Conservation (phyloP, 2,797 vertebrate species). For the Trichosurus vulpecula region DNA sequence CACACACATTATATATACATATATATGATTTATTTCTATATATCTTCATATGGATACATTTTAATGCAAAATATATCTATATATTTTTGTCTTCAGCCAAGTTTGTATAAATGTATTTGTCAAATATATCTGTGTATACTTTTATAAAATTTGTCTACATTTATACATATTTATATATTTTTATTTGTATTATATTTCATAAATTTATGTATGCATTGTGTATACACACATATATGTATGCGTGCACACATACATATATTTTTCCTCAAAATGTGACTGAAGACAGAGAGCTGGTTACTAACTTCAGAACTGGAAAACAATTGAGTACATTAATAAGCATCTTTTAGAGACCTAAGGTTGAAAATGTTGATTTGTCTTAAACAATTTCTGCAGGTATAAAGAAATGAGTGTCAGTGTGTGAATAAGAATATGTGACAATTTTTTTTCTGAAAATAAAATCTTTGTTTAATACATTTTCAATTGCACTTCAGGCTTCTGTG, state of each 20-base stretch:
- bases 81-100: not conserved
- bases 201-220: not conserved
- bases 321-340: not conserved
- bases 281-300: not conserved
- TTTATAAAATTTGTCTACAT: too few species aligned
- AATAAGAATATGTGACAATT: not conserved
- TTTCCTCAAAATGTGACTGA: not conserved
- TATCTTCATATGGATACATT: not conserved
- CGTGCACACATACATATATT: not conserved
- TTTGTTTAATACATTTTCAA: not conserved
- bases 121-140: too few species aligned
- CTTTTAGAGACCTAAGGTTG: not conserved
- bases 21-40: not conserved
- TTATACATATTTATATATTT: not conserved
- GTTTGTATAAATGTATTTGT: not conserved
- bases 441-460: not conserved
- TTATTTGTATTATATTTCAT: not conserved
- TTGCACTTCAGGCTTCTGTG: not conserved
- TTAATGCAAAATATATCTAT: not conserved
- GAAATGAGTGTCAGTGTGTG: not conserved
- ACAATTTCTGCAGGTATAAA: not conserved
- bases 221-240: conserved; percentile 6
- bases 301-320: not conserved
- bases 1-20: too few species aligned
- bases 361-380: not conserved